These are phyloP conservation scores for Rhea pennata DNA, from an alignment of 2,113 vertebrate genomes.

Conservation along the genomic window DNA sequence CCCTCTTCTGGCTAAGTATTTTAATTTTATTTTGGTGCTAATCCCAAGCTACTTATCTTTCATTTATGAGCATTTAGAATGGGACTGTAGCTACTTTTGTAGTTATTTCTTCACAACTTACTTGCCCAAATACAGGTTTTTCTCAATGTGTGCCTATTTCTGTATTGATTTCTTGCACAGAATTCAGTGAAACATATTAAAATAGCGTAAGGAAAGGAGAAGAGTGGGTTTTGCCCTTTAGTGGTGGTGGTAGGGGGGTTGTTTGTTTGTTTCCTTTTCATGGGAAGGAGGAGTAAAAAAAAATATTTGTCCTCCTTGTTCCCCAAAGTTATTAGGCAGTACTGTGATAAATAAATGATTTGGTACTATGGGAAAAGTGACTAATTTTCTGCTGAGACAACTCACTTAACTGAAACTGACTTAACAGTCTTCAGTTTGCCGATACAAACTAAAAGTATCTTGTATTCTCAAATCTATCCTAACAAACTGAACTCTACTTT, in stretches of 20 bases:
- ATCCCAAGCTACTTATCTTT: neutral
- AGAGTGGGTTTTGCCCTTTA: neutral
- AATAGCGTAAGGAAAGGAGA: neutral
- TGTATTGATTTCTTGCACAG: neutral
- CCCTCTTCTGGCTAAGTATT: neutral
- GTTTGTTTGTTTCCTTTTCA: too few relatives aligned
- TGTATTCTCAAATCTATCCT: neutral
- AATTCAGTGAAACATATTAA: neutral
- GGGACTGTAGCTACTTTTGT: neutral
- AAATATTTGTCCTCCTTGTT: neutral
- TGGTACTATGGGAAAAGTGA: neutral
- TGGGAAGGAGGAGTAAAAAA: neutral
- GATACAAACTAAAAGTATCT: neutral
- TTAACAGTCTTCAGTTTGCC: neutral
- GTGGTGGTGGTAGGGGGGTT: neutral
- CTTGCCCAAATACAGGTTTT: neutral
- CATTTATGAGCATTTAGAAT: neutral
- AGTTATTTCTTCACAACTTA: neutral
- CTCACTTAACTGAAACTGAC: neutral
- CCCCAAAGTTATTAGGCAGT: neutral
- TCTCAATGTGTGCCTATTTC: neutral
- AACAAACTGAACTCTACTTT: neutral
- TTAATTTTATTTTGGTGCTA: neutral
- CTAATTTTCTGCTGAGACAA: neutral
- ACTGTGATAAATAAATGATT: neutral